Evolutionary conservation across 2,888 invertebrate genomes (phyloP).

Genomic region (Xestia c-nigrum): DNA sequence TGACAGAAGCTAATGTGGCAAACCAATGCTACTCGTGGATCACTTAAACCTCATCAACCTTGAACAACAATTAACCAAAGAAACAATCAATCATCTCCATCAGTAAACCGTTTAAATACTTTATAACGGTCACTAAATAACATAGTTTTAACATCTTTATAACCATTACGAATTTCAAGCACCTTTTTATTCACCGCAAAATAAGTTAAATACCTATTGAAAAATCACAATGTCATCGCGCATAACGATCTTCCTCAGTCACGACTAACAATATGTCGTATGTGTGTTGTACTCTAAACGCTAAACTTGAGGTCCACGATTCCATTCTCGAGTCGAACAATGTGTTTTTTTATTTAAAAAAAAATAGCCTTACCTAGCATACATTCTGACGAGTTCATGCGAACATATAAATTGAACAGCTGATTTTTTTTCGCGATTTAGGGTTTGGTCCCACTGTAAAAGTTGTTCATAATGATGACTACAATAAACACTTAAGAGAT

Average conservation of each 20-base stretch:
- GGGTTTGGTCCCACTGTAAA: no score
- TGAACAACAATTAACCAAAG: not conserved
- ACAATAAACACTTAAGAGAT: no score
- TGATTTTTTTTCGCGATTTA: no score
- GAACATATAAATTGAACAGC: no score
- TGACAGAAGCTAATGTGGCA: not conserved
- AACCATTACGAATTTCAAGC: not conserved
- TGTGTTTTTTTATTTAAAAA: no score
- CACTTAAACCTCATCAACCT: not conserved
- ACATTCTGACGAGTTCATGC: no score
- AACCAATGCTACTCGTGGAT: not conserved
- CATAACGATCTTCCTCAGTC: slow-evolving; percentile 39
- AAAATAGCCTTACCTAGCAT: no score
- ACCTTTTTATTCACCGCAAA: slow-evolving; percentile 12
- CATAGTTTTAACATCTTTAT: slow-evolving; percentile 4
- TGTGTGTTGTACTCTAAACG: not conserved
- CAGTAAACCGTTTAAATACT: not conserved
- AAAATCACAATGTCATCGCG: slow-evolving; percentile 39
- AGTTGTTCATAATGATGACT: no score
- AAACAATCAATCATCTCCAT: not conserved
- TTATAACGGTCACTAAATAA: not conserved
- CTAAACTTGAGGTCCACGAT: not conserved
- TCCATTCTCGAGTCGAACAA: no score
- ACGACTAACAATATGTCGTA: not conserved
- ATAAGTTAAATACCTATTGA: slow-evolving; percentile 1